Conservation (phyloP, 2,113 vertebrate genomes). For the Perccottus glenii region DNA sequence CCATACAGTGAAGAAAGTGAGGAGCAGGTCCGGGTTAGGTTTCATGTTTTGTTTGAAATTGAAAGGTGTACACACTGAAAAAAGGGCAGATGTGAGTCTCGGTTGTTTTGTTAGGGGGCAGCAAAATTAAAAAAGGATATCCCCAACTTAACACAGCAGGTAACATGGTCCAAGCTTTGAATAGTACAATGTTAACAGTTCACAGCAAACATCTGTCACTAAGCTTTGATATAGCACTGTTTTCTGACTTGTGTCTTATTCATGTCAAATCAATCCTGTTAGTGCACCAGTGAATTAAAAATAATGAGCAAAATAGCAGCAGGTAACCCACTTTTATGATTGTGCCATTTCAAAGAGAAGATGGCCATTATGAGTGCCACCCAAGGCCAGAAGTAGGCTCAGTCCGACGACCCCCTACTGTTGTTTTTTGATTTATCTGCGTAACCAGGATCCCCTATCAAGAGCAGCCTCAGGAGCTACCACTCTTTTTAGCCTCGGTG, state of each 20-base stretch:
- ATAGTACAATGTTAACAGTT: conserved; percentile 23
- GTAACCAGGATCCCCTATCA: conserved; percentile 48
- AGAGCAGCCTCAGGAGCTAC: conserved; percentile 31
- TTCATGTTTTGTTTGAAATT: conserved; percentile 14
- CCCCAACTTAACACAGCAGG: conserved; percentile 57
- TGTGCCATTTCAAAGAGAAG: conserved; percentile 47
- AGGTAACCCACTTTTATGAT: conserved; percentile 62
- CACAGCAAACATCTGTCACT: conserved; percentile 43
- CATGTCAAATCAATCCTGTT: conserved; percentile 64
- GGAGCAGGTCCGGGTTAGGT: conserved; percentile 24
- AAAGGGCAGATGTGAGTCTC: conserved; percentile 23
- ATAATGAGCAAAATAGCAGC: conserved; percentile 69
- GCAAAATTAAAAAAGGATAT: conserved; percentile 54
- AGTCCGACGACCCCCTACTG: conserved; percentile 61
- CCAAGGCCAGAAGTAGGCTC: conserved; percentile 41
- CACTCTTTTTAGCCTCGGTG: conserved; percentile 37
- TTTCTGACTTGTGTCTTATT: conserved; percentile 62
- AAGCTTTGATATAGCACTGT: conserved; percentile 24
- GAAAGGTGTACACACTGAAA: conserved; percentile 20
- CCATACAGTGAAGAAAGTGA: conserved; percentile 28
- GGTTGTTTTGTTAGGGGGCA: conserved; percentile 18
- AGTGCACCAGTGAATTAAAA: conserved; percentile 51
- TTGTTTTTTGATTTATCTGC: conserved; percentile 31
- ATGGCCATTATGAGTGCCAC: conserved; percentile 41
- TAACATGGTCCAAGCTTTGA: conserved; percentile 9